A percentile compares a stretch with the other conserved stretches of the same genome.
Evolutionary conservation across 1,140 invertebrate genomes (phyloP).

Genomic region (Acromyrmex echinatior): DNA sequence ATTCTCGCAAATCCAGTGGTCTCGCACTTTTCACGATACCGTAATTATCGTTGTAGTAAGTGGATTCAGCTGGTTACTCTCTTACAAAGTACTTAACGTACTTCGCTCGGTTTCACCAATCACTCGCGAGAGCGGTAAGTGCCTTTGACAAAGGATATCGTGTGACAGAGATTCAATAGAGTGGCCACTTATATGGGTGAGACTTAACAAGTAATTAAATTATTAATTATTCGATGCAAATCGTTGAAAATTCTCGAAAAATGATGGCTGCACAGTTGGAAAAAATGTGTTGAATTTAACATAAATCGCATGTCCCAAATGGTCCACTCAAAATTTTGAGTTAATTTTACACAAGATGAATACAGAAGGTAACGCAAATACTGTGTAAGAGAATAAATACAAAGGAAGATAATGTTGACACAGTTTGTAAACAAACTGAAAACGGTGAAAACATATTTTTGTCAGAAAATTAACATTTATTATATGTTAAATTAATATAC

Average conservation of each 20-base stretch:
- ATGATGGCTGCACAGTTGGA: too few species aligned
- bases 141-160: conserved; percentile 28
- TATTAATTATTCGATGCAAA: conserved; percentile 20
- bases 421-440: too few species aligned
- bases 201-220: conserved; percentile 21
- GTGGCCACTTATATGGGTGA: conserved; percentile 1
- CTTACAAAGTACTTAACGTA: conserved; percentile 49
- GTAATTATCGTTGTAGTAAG: conserved; percentile 62
- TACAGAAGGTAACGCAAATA: too few species aligned
- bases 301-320: too few species aligned
- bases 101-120: conserved; percentile 41
- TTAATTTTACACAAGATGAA: too few species aligned
- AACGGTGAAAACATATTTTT: too few species aligned
- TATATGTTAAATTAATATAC: too few species aligned
- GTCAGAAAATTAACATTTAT: too few species aligned
- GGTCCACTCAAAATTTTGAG: too few species aligned
- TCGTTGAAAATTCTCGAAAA: not conserved
- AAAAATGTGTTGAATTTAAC: too few species aligned
- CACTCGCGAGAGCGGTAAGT: conserved; percentile 11
- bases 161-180: not conserved
- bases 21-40: conserved; percentile 35
- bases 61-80: conserved; percentile 61
- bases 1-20: conserved; percentile 41
- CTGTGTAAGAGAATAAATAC: too few species aligned
- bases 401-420: too few species aligned